These are phyloP conservation scores for Heliocidaris tuberculata DNA, from an alignment of 35 echinoderm and acorn worm genomes.

Conservation along the genomic window DNA sequence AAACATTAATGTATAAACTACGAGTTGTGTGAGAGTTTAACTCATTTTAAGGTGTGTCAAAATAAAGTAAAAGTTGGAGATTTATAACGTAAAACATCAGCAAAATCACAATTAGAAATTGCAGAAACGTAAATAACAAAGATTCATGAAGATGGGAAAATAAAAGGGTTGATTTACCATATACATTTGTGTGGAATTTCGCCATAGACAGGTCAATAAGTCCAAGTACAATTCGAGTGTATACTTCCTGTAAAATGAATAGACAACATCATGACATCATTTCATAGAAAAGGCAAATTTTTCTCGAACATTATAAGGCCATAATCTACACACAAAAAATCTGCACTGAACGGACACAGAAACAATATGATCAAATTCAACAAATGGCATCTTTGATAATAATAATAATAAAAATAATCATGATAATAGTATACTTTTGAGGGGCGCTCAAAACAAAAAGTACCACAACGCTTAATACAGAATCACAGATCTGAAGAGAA, in stretches of 20 bases:
- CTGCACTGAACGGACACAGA: not conserved
- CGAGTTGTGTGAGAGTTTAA: too few species aligned
- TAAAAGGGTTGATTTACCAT: conserved; percentile 50
- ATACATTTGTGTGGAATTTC: conserved; percentile 71
- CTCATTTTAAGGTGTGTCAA: not conserved
- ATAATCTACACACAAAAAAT: not conserved
- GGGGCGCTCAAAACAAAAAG: not conserved
- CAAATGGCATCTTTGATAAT: not conserved
- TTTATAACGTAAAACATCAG: too few species aligned
- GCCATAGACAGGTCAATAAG: conserved; percentile 73
- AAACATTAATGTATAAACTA: not conserved
- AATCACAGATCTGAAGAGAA: too few species aligned
- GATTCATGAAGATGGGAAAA: not conserved
- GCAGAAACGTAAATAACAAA: not conserved
- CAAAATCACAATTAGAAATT: not conserved
- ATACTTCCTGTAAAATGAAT: conserved; percentile 71
- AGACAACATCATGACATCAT: not conserved
- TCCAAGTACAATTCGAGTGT: conserved; percentile 84
- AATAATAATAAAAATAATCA: not conserved
- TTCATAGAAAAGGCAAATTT: not conserved
- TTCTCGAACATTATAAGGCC: not conserved
- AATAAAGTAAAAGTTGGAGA: not conserved
- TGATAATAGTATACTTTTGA: not conserved
- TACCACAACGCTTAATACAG: too few species aligned
- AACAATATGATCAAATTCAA: not conserved